Evolutionary conservation across 2,113 vertebrate genomes (phyloP), one percentile per base, ranked within the genome.

Genomic region (Lasiurus cinereus): DNA sequence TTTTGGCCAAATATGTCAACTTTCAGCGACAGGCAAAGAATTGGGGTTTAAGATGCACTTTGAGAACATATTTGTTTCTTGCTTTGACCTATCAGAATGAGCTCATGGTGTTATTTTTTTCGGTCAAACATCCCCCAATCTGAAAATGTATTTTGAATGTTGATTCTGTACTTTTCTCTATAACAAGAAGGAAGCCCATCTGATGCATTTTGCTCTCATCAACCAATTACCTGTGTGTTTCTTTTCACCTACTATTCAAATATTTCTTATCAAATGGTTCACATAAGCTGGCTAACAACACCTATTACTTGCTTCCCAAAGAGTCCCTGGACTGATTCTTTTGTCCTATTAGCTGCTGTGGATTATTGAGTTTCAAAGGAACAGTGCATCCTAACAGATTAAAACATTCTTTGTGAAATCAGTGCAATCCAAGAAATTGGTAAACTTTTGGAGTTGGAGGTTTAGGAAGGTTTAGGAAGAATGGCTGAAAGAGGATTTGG

Each of bases 1-100:
- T 83, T 96, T 92, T 97, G 83, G 91, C 43, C 88, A 88, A 86
- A 59, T 70, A 88, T 79, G 50, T 46, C 73, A 90, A 85, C 82
- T 46, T 90, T 36, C 86, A 85, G 67, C 76, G 70, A 80, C 73
- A 83, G 22, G 62, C 80, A 92, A 96, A 43, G 66, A 48, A 64
- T 77, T 39, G 73, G n/a, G 76, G 21, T 56, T 22, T 82, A 83
- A 77, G n/a, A 88, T 88, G 73, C 62, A 86, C 88, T 94, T 91
- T 91, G 21, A 43, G 13, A 31, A 64, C 39, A 67, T 6, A 54
- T 36, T 48, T 24, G 29, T 76, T 77, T 33, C 50, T 77, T 96
- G 33, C 31, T 14, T 43, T 13, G 69, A 54, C 66, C 48, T 77
- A 59, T n/a, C 84, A 91, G 39, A 24, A n/a, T 90, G 72, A 96